Percentiles rank a stretch among this genome's conserved stretches.
Conservation (phyloP, 1,140 invertebrate genomes). For the Uloborus diversus region DNA sequence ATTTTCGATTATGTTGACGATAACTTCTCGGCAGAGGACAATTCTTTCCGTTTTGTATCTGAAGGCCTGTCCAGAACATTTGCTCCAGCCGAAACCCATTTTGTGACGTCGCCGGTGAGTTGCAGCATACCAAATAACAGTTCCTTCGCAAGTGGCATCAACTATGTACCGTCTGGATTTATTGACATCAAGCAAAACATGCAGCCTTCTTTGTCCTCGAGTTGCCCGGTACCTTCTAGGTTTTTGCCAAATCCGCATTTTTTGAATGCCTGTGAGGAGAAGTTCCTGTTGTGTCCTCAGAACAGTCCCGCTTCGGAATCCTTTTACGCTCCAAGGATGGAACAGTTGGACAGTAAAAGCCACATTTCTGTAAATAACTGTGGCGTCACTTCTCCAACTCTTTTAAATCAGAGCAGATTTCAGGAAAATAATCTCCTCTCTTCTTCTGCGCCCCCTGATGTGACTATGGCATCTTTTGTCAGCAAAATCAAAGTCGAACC, state of each 20-base stretch:
- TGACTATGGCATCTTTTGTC: constrained; percentile 39
- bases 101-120: constrained; percentile 26
- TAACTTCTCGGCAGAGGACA: constrained; percentile 22
- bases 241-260: constrained; percentile 12
- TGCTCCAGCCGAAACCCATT: constrained; percentile 15
- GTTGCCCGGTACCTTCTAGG: constrained; percentile 33
- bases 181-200: constrained; percentile 35
- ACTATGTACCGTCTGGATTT: constrained; percentile 22
- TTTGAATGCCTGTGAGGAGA: constrained; percentile 18
- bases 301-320: constrained; percentile 43
- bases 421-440: constrained; percentile 18
- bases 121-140: neutral
- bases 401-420: constrained; percentile 10
- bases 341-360: constrained; percentile 7
- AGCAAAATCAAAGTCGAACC: constrained; percentile 37
- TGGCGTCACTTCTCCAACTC: constrained; percentile 5
- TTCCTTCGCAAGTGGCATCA: constrained; percentile 20
- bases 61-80: constrained; percentile 24
- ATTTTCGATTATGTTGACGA: constrained; percentile 25
- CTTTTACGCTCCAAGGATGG: neutral
- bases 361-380: neutral
- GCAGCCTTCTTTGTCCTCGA: constrained; percentile 31
- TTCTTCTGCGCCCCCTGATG: constrained; percentile 41
- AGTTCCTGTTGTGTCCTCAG: constrained; percentile 42
- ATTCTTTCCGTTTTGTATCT: neutral